Evolutionary conservation across 2,797 vertebrate genomes (phyloP).

Genomic region (Sylvilagus floridanus): DNA sequence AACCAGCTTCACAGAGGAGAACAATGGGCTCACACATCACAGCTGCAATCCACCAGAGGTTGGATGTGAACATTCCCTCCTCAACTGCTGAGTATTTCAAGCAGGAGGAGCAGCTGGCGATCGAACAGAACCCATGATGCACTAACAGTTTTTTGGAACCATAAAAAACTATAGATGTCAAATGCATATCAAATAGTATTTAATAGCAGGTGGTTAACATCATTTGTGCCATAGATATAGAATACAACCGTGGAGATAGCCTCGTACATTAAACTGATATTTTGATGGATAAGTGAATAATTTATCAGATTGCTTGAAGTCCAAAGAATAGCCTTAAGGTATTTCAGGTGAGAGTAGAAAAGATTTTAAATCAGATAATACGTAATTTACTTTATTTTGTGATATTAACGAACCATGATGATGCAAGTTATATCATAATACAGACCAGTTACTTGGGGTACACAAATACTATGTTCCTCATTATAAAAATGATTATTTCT

Average conservation of each 20-base stretch:
- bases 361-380: not conserved
- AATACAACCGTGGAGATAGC: not conserved
- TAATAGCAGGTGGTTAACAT: constrained; percentile 34
- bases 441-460: not conserved
- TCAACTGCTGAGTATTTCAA: constrained; percentile 73
- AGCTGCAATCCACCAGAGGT: constrained; percentile 81
- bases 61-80: constrained; percentile 73
- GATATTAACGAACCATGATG: not conserved
- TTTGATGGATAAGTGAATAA: not conserved
- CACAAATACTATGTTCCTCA: not conserved
- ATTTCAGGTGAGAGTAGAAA: not conserved
- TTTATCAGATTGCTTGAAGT: not conserved
- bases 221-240: not conserved
- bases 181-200: constrained; percentile 64
- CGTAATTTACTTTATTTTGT: not conserved
- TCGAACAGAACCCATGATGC: constrained; percentile 60
- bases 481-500: not conserved
- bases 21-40: constrained; percentile 78
- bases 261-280: not conserved
- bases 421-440: not conserved
- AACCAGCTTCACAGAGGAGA: constrained; percentile 72
- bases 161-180: constrained; percentile 71
- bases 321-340: not conserved
- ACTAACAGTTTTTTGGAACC: constrained; percentile 59
- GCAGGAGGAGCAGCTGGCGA: constrained; percentile 78